Conservation (phyloP, 2,888 invertebrate species). For the Acronicta alni region DNA sequence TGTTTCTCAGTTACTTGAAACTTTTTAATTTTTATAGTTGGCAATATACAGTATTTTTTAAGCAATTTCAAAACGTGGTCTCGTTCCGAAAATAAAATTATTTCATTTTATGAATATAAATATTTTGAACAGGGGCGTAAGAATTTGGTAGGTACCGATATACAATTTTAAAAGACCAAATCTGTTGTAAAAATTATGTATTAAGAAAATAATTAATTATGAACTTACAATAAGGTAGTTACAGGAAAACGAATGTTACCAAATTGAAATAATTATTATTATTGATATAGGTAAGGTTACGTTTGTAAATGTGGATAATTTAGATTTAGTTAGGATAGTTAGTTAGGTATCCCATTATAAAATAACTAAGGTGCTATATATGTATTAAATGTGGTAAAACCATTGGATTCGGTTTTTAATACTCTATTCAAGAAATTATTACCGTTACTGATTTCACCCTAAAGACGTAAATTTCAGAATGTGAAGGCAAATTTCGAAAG, state of each 20-base stretch:
- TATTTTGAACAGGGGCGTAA: neutral
- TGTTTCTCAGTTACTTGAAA: too few species aligned
- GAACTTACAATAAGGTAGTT: constrained; percentile 23
- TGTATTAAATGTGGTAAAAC: too few species aligned
- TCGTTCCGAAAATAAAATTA: neutral
- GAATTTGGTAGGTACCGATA: neutral
- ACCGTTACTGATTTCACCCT: too few species aligned
- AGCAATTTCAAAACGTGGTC: constrained; percentile 12
- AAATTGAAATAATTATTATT: constrained; percentile 40
- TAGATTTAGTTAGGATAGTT: neutral
- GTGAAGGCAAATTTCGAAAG: too few species aligned
- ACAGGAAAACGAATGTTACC: constrained; percentile 47
- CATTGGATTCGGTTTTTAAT: too few species aligned
- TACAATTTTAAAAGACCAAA: neutral
- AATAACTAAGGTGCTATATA: too few species aligned
- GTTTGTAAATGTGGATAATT: constrained; percentile 14
- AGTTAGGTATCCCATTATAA: neutral
- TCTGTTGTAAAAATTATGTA: constrained; percentile 2
- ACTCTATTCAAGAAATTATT: too few species aligned
- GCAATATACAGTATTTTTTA: too few species aligned
- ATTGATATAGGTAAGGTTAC: constrained; percentile 10
- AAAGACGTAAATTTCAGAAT: too few species aligned
- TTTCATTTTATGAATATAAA: too few species aligned
- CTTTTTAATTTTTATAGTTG: too few species aligned
- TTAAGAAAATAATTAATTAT: neutral